Conservation (phyloP, 2,113 vertebrate genomes). For the Hyla sarda region DNA sequence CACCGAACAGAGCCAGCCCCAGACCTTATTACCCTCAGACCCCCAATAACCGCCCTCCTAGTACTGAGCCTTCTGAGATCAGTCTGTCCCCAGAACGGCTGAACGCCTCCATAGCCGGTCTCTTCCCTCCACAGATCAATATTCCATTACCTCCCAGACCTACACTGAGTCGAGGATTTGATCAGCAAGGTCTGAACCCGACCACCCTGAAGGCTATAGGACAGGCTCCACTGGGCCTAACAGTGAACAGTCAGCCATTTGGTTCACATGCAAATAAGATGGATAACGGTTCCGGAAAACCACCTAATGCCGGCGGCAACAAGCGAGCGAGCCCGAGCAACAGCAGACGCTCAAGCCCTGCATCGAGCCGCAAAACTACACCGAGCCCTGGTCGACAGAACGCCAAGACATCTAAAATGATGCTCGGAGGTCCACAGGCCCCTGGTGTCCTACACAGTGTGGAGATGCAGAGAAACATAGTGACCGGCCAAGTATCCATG, state of each 20-base stretch:
- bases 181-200: slow-evolving; percentile 97
- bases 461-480: slow-evolving; percentile 81
- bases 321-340: slow-evolving; percentile 95
- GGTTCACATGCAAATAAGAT: slow-evolving; percentile 76
- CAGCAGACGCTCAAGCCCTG: slow-evolving; percentile 92
- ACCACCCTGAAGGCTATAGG: slow-evolving; percentile 98
- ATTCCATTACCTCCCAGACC: slow-evolving; percentile 95
- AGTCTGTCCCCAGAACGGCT: slow-evolving; percentile 96
- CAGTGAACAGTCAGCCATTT: slow-evolving; percentile 75
- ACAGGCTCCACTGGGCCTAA: slow-evolving; percentile 89
- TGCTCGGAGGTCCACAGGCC: slow-evolving; percentile 78
- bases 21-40: slow-evolving; percentile 95
- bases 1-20: slow-evolving; percentile 95
- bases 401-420: slow-evolving; percentile 83
- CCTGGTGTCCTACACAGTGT: slow-evolving; percentile 80
- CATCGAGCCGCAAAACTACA: slow-evolving; percentile 90
- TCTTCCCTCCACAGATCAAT: slow-evolving; percentile 98
- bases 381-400: slow-evolving; percentile 95
- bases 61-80: slow-evolving; percentile 97
- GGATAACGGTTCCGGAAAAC: slow-evolving; percentile 83
- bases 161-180: slow-evolving; percentile 91
- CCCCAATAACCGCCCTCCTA: slow-evolving; percentile 95
- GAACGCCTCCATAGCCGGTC: slow-evolving; percentile 96
- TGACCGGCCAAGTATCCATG: slow-evolving; percentile 79
- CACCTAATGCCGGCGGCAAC: slow-evolving; percentile 76